Conservation (phyloP, 2,113 vertebrate genomes). For the Lagenorhynchus albirostris region DNA sequence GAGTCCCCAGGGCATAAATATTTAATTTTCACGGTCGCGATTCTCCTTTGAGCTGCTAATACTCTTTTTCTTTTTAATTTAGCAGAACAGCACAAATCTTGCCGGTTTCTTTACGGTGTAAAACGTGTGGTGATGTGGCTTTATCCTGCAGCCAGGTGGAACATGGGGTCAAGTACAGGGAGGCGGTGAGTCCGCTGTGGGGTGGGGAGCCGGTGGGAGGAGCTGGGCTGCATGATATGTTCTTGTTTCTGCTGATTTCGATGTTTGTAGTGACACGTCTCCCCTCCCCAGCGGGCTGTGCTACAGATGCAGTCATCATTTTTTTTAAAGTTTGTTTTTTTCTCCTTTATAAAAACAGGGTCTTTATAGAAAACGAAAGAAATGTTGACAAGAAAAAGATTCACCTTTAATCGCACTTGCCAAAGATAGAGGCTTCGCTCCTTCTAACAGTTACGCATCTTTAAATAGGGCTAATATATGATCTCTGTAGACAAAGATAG, state of each 20-base stretch:
- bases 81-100: not conserved
- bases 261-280: fast-evolving
- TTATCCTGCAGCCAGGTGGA: fast-evolving
- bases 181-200: not conserved
- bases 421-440: not conserved
- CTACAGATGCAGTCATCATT: not conserved
- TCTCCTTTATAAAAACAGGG: not conserved
- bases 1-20: not conserved
- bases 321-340: not conserved
- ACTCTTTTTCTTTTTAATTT: not conserved
- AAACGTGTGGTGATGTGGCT: fast-evolving
- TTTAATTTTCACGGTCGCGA: fast-evolving
- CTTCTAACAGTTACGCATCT: not conserved
- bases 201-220: fast-evolving
- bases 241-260: not conserved
- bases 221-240: fast-evolving
- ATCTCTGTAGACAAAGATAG: not conserved
- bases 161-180: not conserved
- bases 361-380: not conserved
- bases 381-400: not conserved
- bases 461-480: not conserved
- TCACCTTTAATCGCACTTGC: not conserved
- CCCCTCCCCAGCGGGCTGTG: not conserved
- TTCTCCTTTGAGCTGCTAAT: not conserved
- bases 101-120: not conserved